Conservation (phyloP, 1,140 invertebrate species). For the Helicoverpa zea region DNA sequence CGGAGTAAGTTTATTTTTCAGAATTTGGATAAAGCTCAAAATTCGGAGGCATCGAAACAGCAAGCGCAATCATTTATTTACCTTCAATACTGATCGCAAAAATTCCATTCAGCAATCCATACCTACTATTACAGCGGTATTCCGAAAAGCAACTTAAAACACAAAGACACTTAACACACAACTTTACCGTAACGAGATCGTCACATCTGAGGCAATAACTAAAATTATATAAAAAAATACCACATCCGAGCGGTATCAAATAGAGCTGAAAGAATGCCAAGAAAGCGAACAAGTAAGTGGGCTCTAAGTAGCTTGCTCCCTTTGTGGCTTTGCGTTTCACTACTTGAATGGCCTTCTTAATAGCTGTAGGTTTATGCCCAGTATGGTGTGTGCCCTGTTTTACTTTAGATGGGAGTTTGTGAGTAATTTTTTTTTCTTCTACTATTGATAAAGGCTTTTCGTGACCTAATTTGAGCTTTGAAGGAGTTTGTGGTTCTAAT, state of each 20-base stretch:
- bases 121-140: too few species aligned
- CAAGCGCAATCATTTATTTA: too few species aligned
- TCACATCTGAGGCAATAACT: constrained; percentile 24
- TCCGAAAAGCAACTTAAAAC: too few species aligned
- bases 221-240: constrained; percentile 45
- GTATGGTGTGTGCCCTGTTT: constrained; percentile 46
- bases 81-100: too few species aligned
- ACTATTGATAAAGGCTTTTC: too few species aligned
- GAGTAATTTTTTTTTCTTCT: constrained; percentile 19
- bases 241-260: constrained; percentile 48
- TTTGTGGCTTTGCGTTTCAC: constrained; percentile 58
- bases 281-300: constrained; percentile 57
- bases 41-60: too few species aligned
- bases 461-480: neutral
- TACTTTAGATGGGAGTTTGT: constrained; percentile 14
- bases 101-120: too few species aligned
- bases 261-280: constrained; percentile 58
- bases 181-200: neutral
- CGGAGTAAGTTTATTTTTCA: too few species aligned
- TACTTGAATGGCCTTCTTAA: constrained; percentile 56
- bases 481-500: too few species aligned
- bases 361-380: constrained; percentile 53
- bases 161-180: neutral
- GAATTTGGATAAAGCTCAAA: too few species aligned
- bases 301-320: constrained; percentile 54